Conservation (phyloP, 2,888 invertebrate genomes). For the Pediacus dermestoides region DNA sequence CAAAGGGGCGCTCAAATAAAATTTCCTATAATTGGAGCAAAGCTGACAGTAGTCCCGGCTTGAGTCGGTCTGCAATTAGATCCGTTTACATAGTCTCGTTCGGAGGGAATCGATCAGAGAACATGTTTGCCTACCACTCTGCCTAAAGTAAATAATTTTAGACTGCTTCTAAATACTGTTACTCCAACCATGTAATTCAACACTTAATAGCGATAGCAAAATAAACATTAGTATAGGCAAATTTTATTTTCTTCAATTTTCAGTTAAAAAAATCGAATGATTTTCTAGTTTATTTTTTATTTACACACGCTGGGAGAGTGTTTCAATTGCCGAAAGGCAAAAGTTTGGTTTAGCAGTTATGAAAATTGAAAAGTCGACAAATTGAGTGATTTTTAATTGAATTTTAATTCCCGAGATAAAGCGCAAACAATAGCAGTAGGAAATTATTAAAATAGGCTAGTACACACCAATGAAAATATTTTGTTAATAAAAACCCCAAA, state of each 20-base stretch:
- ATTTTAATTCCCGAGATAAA: neutral
- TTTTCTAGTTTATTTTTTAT: too few species aligned
- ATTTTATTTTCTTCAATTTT: too few species aligned
- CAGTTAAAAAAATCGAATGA: too few species aligned
- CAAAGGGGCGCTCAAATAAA: slow-evolving; percentile 17
- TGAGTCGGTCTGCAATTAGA: slow-evolving; percentile 23
- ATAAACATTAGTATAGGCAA: slow-evolving; percentile 1
- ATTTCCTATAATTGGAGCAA: slow-evolving; percentile 21
- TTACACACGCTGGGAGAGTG: too few species aligned
- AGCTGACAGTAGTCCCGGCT: slow-evolving; percentile 21
- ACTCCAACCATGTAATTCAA: slow-evolving; percentile 6
- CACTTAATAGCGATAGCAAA: slow-evolving; percentile 3
- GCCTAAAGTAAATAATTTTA: slow-evolving; percentile 19
- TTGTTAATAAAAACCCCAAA: too few species aligned
- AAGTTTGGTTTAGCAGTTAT: too few species aligned
- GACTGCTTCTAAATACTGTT: slow-evolving; percentile 15
- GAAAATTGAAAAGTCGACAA: neutral
- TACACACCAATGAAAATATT: too few species aligned
- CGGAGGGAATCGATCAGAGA: slow-evolving; percentile 21
- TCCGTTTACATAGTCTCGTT: slow-evolving; percentile 25
- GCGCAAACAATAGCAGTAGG: too few species aligned
- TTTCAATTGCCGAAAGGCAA: too few species aligned
- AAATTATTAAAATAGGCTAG: too few species aligned
- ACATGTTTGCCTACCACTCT: slow-evolving; percentile 24
- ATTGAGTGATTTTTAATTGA: slow-evolving; percentile 8